A percentile compares a stretch with the other conserved stretches of the same genome.
Evolutionary conservation across 2,888 invertebrate genomes (phyloP).

Genomic region (Cheilosia vulpina): DNA sequence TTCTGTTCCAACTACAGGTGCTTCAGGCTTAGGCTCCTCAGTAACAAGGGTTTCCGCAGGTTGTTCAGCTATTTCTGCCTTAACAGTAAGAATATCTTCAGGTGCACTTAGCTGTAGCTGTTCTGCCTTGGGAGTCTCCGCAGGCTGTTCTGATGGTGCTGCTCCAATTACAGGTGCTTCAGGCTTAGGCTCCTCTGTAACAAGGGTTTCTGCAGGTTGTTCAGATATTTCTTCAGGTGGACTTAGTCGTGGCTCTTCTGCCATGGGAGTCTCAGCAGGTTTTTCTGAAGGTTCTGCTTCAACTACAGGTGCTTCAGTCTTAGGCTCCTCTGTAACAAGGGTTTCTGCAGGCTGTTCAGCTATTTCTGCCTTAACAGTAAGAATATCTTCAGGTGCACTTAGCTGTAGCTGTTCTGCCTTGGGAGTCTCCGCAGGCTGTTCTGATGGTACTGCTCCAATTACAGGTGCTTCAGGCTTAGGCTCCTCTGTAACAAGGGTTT

Average conservation of each 20-base stretch:
- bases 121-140: not conserved
- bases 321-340: too few species aligned
- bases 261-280: not conserved
- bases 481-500: too few species aligned
- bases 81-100: not conserved
- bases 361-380: not conserved
- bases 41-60: not conserved
- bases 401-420: not conserved
- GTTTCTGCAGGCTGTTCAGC: not conserved
- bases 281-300: not conserved
- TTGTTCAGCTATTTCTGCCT: not conserved
- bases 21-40: not conserved
- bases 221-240: not conserved
- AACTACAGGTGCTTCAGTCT: not conserved
- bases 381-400: not conserved
- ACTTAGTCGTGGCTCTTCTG: not conserved
- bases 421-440: not conserved
- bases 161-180: not conserved
- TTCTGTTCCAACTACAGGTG: not conserved
- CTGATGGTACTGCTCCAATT: not conserved
- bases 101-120: not conserved
- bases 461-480: too few species aligned
- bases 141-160: not conserved
- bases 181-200: not conserved
- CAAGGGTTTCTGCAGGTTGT: not conserved